phyloP scores from a whole-genome alignment of 2,113 vertebrate species.

The Tiliqua scincoides region DNA sequence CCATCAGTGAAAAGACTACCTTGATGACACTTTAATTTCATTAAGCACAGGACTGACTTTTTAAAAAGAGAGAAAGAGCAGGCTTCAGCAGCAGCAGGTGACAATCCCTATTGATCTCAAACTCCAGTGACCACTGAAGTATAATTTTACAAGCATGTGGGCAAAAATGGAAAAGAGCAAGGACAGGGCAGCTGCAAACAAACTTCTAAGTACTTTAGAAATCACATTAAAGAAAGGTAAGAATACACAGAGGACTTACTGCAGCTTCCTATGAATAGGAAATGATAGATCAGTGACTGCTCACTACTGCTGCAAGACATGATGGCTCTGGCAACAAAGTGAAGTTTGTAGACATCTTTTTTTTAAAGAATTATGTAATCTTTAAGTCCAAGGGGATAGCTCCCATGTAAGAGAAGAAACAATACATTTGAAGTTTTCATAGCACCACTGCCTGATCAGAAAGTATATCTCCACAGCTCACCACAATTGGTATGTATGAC shows the following conservation, averaged over 20 bases:
- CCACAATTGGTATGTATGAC: neutral
- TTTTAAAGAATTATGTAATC: neutral
- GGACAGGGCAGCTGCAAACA: constrained; percentile 54
- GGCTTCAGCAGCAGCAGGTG: constrained; percentile 49
- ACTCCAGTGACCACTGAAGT: constrained; percentile 54
- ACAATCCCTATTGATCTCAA: constrained; percentile 58
- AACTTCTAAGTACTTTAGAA: constrained; percentile 59
- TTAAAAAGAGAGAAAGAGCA: constrained; percentile 13
- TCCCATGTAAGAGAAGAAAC: neutral
- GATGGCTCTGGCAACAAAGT: rapidly evolving
- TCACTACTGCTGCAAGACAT: neutral
- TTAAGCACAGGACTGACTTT: constrained; percentile 48
- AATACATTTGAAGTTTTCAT: neutral
- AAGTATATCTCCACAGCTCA: neutral
- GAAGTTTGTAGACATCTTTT: neutral
- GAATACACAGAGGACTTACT: constrained; percentile 49
- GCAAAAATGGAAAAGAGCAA: constrained; percentile 47
- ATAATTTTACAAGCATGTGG: constrained; percentile 55
- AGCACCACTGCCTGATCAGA: neutral
- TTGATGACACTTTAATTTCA: constrained; percentile 61
- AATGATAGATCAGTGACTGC: neutral
- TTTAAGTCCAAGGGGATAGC: neutral
- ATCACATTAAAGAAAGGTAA: constrained; percentile 46
- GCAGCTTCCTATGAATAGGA: neutral
- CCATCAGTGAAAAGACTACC: constrained; percentile 31